phyloP scores from a whole-genome alignment of 2,113 vertebrate species.

The Tachysurus fulvidraco region DNA sequence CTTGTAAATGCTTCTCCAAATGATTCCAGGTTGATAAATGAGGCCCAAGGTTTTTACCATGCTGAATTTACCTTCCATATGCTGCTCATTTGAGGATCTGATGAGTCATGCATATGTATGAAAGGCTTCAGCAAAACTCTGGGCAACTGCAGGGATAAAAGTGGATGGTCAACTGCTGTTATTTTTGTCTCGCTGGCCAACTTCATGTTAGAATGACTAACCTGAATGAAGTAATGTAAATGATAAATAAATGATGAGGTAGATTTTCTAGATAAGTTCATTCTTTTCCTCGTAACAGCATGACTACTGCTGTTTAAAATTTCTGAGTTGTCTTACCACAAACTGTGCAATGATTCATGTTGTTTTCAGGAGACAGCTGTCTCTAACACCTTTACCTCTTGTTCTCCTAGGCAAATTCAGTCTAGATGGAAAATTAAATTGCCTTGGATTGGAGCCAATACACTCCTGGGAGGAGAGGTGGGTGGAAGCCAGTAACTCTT shows the following conservation, averaged over 20 bases:
- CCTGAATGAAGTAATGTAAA: neutral
- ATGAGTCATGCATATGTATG: conserved; percentile 20
- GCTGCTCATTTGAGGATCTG: conserved; percentile 25
- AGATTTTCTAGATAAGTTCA: neutral
- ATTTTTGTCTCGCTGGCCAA: neutral
- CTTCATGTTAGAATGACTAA: neutral
- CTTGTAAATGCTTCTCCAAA: neutral
- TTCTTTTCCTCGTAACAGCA: neutral
- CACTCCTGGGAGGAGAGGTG: conserved; percentile 43
- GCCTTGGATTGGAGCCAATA: conserved; percentile 45
- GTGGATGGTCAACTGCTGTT: neutral
- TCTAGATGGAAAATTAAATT: conserved; percentile 44
- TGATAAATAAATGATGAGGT: neutral
- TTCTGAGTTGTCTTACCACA: neutral
- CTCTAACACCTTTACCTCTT: conserved; percentile 32
- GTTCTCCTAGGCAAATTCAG: conserved; percentile 44
- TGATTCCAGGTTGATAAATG: conserved; percentile 4
- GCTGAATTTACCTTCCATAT: conserved; percentile 41
- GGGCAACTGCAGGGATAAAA: conserved; percentile 29
- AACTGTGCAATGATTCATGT: conserved; percentile 16
- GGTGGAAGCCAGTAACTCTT: conserved; percentile 41
- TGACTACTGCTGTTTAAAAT: neutral
- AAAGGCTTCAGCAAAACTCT: conserved; percentile 23
- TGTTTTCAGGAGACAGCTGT: conserved; percentile 3
- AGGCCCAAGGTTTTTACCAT: conserved; percentile 22